These are phyloP conservation scores for Jordanella pulchra DNA, from an alignment of 2,797 vertebrate species.

Conservation along the genomic window DNA sequence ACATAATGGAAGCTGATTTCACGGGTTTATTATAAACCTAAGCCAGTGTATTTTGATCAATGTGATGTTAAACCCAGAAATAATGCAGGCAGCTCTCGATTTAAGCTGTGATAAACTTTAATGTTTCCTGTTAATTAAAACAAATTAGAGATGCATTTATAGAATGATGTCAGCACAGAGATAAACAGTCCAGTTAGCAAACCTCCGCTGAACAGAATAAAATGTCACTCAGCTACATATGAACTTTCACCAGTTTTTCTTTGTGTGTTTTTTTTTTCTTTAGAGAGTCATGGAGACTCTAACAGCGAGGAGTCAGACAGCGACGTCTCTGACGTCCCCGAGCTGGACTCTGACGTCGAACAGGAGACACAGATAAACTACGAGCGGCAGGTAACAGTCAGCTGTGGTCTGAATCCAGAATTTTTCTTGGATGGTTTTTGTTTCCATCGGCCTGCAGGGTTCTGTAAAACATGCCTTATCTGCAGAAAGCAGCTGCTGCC, in stretches of 20 bases:
- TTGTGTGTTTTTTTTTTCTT: constrained; percentile 5
- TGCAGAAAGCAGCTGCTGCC: constrained; percentile 37
- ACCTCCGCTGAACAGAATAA: too few species aligned
- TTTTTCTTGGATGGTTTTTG: constrained; percentile 3
- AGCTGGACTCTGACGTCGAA: constrained; percentile 96
- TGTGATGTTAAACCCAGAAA: too few species aligned
- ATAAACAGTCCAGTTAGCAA: not conserved
- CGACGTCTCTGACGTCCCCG: constrained; percentile 84
- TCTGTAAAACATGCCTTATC: constrained; percentile 47
- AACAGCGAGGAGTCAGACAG: constrained; percentile 89
- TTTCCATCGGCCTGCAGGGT: constrained; percentile 29
- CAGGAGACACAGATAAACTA: constrained; percentile 96
- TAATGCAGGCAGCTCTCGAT: too few species aligned
- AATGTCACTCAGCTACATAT: too few species aligned
- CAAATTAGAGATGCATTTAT: too few species aligned
- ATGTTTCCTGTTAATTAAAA: too few species aligned
- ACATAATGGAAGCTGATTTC: too few species aligned
- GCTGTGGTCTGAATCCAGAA: not conserved
- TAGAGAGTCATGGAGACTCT: constrained; percentile 88
- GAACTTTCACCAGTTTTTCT: not conserved
- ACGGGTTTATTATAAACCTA: too few species aligned
- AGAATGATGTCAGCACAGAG: not conserved
- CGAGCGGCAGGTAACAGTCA: constrained; percentile 70
- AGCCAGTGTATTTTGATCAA: too few species aligned
- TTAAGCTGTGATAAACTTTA: too few species aligned